Evolutionary conservation across 2,113 vertebrate genomes (phyloP), one percentile per base, ranked within the genome.

Genomic region (Monarcha castaneiventris): DNA sequence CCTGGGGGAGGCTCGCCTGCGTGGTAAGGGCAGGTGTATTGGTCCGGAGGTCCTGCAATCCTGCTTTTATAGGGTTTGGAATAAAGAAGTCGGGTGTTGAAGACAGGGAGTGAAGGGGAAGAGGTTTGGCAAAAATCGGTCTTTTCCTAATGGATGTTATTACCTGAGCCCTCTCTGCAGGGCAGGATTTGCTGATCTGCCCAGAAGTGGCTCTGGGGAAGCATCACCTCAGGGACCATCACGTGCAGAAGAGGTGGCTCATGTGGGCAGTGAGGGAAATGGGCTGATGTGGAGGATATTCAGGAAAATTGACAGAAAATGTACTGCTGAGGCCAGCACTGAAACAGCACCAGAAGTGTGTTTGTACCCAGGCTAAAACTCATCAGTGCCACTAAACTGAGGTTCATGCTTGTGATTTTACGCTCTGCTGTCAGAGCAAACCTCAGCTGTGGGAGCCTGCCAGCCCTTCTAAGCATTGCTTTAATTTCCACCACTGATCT

Each of bases 191-290:
- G 13, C 20, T 59, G 44, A 46, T 66, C 16, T 10, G 1, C 43
- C 67, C 35, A 35, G 41, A 55, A 80, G 43, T 2, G 5, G 74
- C 30, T 77, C 32, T 20, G 9, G 21, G 58, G 41, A 16, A 80
- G 2, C 33, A 11, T 61, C 32, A 30, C 56, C 62, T 16, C 13
- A 6, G 59, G 41, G 52, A 33, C 11, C n/a, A 23, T 4, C 6
- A 2, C 0, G 2, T 35, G 33, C 20, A 46, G 66, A 39, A 43
- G 11, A 58, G 27, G 22, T 80, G 54, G 55, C 37, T 77, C 61
- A 3, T 0, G 0, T n/a, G 17, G 51, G 11, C 44, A 62, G n/a
- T 1, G 27, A 33, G 49, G 44, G 33, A 43, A 89, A 82, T 1
- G 10, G 81, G 61, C 61, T 82, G 78, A 41, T 20, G 63, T 7